These are phyloP conservation scores for Seira musarum DNA, from an alignment of 2,888 invertebrate genomes.

Conservation along the genomic window DNA sequence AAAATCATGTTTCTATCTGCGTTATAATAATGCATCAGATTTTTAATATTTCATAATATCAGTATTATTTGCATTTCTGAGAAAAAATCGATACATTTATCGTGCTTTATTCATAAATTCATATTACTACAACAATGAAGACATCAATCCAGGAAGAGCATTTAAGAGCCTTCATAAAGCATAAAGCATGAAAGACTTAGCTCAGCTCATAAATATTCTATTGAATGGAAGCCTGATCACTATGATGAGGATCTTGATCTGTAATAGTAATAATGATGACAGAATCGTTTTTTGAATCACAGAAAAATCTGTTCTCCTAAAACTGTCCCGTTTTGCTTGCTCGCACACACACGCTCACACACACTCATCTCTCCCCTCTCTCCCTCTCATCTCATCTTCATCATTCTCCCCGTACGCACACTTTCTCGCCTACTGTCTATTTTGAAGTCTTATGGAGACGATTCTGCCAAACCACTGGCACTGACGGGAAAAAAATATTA, in stretches of 20 bases:
- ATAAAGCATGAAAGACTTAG: neutral
- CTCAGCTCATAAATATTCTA: constrained; percentile 35
- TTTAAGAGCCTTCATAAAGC: neutral
- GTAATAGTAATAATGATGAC: constrained; percentile 48
- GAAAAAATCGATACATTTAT: no score
- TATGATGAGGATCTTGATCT: constrained; percentile 34
- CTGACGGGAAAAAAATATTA: constrained; percentile 38
- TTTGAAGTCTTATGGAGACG: constrained; percentile 3
- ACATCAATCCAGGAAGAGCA: neutral
- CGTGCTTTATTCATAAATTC: no score
- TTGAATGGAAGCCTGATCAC: constrained; percentile 39
- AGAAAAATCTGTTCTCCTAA: neutral
- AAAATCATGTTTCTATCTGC: no score
- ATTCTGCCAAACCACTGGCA: constrained; percentile 12
- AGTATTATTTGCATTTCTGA: no score
- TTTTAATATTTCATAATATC: no score
- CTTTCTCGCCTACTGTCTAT: constrained; percentile 17
- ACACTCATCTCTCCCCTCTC: neutral
- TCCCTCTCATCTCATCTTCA: neutral
- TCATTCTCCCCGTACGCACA: constrained; percentile 5
- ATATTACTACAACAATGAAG: no score
- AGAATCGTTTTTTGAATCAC: constrained; percentile 11
- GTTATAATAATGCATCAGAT: no score
- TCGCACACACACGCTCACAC: neutral
- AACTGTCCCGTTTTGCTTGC: neutral